phyloP scores from a whole-genome alignment of 2,113 vertebrate genomes.

The Columbina picui region DNA sequence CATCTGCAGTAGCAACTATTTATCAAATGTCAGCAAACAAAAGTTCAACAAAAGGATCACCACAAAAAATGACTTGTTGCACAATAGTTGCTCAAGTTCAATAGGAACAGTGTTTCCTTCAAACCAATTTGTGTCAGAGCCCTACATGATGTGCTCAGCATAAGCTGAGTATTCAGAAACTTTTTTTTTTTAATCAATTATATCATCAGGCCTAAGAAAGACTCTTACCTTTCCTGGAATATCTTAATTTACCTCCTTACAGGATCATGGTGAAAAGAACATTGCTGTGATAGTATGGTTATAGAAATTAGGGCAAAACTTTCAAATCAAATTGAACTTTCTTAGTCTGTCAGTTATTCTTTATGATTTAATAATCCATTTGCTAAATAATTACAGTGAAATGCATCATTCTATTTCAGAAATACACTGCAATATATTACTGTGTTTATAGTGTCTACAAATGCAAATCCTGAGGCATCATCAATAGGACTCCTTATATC shows the following conservation, averaged over 20 bases:
- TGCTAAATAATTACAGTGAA: neutral
- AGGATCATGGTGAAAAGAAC: neutral
- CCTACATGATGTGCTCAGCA: neutral
- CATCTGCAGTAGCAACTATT: slow-evolving; percentile 50
- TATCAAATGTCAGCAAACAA: slow-evolving; percentile 50
- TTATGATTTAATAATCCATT: neutral
- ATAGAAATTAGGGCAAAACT: neutral
- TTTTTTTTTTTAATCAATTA: neutral
- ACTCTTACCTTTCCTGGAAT: neutral
- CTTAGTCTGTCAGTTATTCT: neutral
- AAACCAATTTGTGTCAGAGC: neutral
- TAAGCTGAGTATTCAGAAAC: neutral
- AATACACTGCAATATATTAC: neutral
- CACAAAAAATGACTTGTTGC: slow-evolving; percentile 1
- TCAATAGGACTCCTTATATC: neutral
- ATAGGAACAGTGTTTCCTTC: neutral
- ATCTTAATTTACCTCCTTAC: neutral
- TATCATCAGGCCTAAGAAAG: neutral
- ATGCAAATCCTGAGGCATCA: neutral
- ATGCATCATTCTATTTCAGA: neutral
- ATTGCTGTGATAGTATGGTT: neutral
- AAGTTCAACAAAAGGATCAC: neutral
- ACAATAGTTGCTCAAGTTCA: neutral
- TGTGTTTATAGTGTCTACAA: neutral
- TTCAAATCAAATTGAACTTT: neutral